Conservation (phyloP, 2,113 vertebrate species). For the Hypocryptadius cinnamomeus region DNA sequence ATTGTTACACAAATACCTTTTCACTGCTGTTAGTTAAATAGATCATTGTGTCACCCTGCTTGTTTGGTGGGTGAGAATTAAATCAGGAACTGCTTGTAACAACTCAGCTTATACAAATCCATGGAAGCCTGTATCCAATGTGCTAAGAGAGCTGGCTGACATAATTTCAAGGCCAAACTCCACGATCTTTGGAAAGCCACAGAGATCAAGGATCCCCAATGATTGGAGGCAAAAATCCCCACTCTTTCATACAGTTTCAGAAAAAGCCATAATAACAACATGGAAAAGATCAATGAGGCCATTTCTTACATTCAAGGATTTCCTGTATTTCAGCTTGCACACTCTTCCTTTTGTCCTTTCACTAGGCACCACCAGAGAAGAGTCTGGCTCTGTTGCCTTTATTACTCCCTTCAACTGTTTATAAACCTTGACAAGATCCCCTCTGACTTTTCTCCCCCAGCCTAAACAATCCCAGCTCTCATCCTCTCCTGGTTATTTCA, state of each 20-base stretch:
- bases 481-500: neutral
- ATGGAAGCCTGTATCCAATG: neutral
- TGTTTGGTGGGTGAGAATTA: neutral
- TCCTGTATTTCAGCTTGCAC: neutral
- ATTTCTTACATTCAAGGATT: neutral
- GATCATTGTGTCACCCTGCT: neutral
- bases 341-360: neutral
- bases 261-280: neutral
- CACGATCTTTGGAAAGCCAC: neutral
- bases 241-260: neutral
- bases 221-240: fast-evolving
- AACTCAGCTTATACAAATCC: neutral
- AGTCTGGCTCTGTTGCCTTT: neutral
- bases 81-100: neutral
- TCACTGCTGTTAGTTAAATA: neutral
- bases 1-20: neutral
- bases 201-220: neutral
- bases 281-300: neutral
- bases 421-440: neutral
- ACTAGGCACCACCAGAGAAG: neutral
- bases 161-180: neutral
- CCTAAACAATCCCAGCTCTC: neutral
- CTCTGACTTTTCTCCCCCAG: neutral
- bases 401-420: neutral
- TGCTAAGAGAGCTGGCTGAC: neutral